These are phyloP conservation scores for Lamellibrachia satsuma DNA, from an alignment of 2,888 invertebrate species.

Conservation along the genomic window DNA sequence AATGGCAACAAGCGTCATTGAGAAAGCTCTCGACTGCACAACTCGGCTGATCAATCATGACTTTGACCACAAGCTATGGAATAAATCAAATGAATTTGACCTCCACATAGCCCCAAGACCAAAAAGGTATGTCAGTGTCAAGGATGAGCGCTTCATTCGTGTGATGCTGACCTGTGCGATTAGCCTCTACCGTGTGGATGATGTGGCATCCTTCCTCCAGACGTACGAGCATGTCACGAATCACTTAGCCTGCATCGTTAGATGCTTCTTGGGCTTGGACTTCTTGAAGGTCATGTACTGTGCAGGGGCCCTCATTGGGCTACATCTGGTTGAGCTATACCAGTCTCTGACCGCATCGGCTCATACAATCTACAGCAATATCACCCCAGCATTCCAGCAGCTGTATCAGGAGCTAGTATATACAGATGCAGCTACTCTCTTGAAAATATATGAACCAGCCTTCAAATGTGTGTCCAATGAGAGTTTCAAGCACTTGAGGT, in stretches of 20 bases:
- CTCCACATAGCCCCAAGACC: conserved; percentile 20
- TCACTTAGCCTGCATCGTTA: too few species aligned
- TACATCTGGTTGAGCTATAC: background rate
- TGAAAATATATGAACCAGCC: conserved; percentile 25
- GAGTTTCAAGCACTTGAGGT: background rate
- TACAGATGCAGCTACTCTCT: conserved; percentile 14
- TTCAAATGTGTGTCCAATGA: conserved; percentile 20
- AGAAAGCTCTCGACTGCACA: too few species aligned
- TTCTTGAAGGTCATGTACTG: conserved; percentile 25
- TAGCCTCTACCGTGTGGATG: too few species aligned
- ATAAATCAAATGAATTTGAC: too few species aligned
- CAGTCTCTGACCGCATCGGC: background rate
- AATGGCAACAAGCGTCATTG: too few species aligned
- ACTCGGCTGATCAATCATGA: too few species aligned
- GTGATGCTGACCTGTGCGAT: conserved; percentile 23
- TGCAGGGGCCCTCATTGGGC: conserved; percentile 28
- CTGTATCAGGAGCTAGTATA: background rate
- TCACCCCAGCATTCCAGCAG: conserved; percentile 21
- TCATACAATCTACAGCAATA: background rate
- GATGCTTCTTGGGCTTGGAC: conserved; percentile 9
- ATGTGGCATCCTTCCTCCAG: background rate
- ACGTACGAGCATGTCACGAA: background rate
- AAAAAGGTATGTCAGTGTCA: conserved; percentile 28
- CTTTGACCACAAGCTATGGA: too few species aligned
- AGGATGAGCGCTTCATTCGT: conserved; percentile 28